Evolutionary conservation across 2,888 invertebrate species (phyloP).

Genomic region (Trissolcus brochymenae): DNA sequence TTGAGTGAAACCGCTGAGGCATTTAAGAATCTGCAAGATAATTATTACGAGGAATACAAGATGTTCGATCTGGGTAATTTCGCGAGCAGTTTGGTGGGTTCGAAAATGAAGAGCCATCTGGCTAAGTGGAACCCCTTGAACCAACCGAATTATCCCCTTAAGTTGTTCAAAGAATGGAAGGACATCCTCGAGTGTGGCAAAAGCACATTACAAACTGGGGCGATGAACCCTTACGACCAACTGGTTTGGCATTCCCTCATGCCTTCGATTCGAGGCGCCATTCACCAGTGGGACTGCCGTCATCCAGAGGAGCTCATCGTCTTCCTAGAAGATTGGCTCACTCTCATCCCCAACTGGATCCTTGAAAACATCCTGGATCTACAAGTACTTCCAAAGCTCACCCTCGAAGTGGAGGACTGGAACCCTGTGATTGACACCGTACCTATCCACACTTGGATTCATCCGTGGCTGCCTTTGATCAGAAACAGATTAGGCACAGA

Average conservation of each 20-base stretch:
- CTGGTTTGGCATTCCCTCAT: constrained; percentile 94
- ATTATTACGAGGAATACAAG: constrained; percentile 87
- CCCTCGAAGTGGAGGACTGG: constrained; percentile 90
- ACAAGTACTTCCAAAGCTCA: constrained; percentile 85
- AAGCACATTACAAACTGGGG: constrained; percentile 72
- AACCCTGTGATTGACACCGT: constrained; percentile 96
- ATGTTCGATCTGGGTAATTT: constrained; percentile 89
- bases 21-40: constrained; percentile 79
- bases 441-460: constrained; percentile 97
- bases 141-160: constrained; percentile 81
- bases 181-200: constrained; percentile 78
- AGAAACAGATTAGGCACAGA: constrained; percentile 80
- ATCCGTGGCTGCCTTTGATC: constrained; percentile 95
- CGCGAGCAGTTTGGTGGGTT: constrained; percentile 89
- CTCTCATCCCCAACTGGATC: constrained; percentile 89
- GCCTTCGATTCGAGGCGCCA: constrained; percentile 86
- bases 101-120: constrained; percentile 86
- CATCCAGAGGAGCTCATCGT: constrained; percentile 86
- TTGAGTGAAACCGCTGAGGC: constrained; percentile 80
- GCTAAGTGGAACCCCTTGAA: constrained; percentile 88
- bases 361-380: constrained; percentile 89
- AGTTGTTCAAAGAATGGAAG: constrained; percentile 84
- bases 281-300: constrained; percentile 89
- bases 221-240: constrained; percentile 85
- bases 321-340: constrained; percentile 88